Percentiles rank a stretch among this genome's conserved stretches.
phyloP scores from a whole-genome alignment of 1,140 invertebrate genomes.

The Medauroidea extradentata region DNA sequence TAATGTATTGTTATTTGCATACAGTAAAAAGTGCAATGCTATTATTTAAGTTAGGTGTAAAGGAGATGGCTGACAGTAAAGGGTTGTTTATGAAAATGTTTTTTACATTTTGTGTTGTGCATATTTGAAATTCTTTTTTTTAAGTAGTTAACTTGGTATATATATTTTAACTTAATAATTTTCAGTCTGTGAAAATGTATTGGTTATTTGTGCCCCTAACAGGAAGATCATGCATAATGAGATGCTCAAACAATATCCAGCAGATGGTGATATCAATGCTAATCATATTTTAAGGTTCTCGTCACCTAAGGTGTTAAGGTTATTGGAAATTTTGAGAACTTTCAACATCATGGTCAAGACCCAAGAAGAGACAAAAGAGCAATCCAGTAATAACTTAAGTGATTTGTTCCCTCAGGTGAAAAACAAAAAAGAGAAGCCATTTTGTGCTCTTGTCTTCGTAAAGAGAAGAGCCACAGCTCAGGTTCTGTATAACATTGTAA shows the following conservation, averaged over 20 bases:
- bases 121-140: too few relatives aligned
- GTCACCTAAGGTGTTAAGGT: conserved; percentile 50
- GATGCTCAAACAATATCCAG: background rate
- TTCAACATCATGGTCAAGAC: conserved; percentile 32
- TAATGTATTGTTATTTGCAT: too few relatives aligned
- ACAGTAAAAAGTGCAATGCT: too few relatives aligned
- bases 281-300: conserved; percentile 47
- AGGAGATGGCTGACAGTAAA: too few relatives aligned
- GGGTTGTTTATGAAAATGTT: too few relatives aligned
- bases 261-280: conserved; percentile 15
- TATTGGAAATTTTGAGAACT: conserved; percentile 52
- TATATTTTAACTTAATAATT: too few relatives aligned
- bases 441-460: conserved; percentile 82
- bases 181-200: too few relatives aligned
- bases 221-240: background rate
- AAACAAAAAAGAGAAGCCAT: background rate
- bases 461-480: conserved; percentile 71
- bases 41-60: too few relatives aligned
- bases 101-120: too few relatives aligned
- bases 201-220: too few relatives aligned
- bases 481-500: conserved; percentile 68
- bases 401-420: background rate
- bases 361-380: background rate
- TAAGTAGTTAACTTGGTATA: too few relatives aligned
- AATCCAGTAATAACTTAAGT: background rate